Percentiles rank a stretch among this genome's conserved stretches.
Evolutionary conservation across 1,140 invertebrate genomes (phyloP).

Genomic region (Leptestheria dahalacensis): DNA sequence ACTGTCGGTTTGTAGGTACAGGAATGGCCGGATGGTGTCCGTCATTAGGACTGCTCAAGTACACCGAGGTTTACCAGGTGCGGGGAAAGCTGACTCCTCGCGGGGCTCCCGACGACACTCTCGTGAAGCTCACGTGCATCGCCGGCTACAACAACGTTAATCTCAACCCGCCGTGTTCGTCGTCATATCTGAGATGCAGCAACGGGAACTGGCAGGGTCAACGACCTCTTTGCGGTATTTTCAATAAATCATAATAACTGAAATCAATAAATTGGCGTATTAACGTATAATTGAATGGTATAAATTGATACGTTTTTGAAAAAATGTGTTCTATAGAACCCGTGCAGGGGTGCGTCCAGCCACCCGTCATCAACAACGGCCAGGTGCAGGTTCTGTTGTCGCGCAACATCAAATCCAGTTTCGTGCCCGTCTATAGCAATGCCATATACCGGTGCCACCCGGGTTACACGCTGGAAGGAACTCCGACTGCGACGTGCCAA

Average conservation of each 20-base stretch:
- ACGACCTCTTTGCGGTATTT: neutral
- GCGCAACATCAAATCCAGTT: conserved; percentile 8
- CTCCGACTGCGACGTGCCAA: conserved; percentile 28
- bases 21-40: neutral
- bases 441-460: conserved; percentile 30
- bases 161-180: neutral
- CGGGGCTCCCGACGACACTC: neutral
- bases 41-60: neutral
- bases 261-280: too few species aligned
- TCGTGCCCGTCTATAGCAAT: conserved; percentile 24
- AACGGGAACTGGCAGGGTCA: conserved; percentile 6
- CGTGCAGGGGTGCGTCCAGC: conserved; percentile 20
- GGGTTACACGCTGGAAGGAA: conserved; percentile 30
- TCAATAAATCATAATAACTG: too few species aligned
- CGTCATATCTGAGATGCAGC: neutral
- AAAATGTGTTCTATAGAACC: conserved; percentile 19
- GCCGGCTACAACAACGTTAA: neutral
- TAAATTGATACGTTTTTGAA: neutral
- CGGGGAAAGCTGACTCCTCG: neutral
- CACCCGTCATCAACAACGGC: conserved; percentile 20
- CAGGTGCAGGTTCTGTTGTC: conserved; percentile 9
- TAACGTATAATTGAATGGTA: neutral
- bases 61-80: neutral
- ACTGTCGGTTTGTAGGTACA: neutral
- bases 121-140: conserved; percentile 2